phyloP scores from a whole-genome alignment of 2,888 invertebrate genomes.

The Cephus runcator region DNA sequence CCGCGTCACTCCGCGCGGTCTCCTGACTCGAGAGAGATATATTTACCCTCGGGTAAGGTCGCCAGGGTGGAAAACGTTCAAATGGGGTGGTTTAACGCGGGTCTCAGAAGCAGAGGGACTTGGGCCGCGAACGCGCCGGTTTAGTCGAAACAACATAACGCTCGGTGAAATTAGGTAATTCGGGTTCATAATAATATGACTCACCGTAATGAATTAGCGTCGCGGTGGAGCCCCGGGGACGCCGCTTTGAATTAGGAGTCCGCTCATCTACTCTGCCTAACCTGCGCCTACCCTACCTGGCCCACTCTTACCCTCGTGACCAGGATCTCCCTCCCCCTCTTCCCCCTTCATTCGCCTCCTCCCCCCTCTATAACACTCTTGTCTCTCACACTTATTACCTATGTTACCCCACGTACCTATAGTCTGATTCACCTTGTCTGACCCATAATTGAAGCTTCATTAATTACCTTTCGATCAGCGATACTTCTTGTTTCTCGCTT shows the following conservation, averaged over 20 bases:
- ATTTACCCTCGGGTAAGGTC: slow-evolving; percentile 61
- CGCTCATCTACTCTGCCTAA: background rate
- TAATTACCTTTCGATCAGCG: slow-evolving; percentile 1
- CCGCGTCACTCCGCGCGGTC: slow-evolving; percentile 39
- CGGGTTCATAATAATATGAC: slow-evolving; percentile 63
- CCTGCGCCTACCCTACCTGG: background rate
- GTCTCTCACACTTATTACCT: background rate
- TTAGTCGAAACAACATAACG: slow-evolving; percentile 60
- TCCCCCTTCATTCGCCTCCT: background rate
- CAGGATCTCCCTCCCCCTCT: background rate
- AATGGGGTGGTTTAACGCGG: slow-evolving; percentile 66
- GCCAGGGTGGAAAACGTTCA: slow-evolving; percentile 65
- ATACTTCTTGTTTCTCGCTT: background rate
- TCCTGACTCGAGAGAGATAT: slow-evolving; percentile 36
- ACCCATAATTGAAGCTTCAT: background rate
- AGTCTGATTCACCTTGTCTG: background rate
- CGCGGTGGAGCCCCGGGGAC: background rate
- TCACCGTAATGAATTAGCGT: slow-evolving; percentile 31
- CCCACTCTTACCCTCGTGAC: background rate
- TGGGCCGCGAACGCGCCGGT: slow-evolving; percentile 28
- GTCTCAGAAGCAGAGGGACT: slow-evolving; percentile 63
- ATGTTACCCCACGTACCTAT: background rate
- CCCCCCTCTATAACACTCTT: background rate
- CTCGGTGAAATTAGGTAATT: slow-evolving; percentile 65
- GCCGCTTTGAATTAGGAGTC: slow-evolving; percentile 1